Evolutionary conservation across 1,140 invertebrate species (phyloP), one percentile per base, ranked within the genome.

Genomic region (Lordiphosa mommai): DNA sequence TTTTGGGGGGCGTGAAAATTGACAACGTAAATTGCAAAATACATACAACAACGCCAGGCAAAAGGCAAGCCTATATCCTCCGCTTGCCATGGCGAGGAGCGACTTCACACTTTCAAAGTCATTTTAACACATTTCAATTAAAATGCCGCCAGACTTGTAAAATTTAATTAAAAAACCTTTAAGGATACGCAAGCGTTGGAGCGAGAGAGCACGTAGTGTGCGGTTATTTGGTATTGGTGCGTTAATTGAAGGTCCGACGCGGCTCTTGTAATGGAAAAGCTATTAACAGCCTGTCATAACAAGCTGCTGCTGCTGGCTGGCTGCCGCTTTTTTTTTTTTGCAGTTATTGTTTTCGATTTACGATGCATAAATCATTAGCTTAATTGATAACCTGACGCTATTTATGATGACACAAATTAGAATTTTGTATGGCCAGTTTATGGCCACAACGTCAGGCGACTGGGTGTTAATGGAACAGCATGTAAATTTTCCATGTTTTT

Each of bases 101-200:
- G 51, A 84, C 58, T 82, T 82, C 71, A 82, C 76, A 82, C 76
- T 84, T 82, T 82, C 77, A 84, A 82, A 82, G 77, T 77, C 68
- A 82, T 82, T 82, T 82, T 76, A 80, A 84, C 76, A 82, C 76
- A 82, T 82, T 82, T 82, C 76, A 82, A 82, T 82, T 82, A 82
- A 76, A 82, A 65, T 56, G 37, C 46, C n/a, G 36, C 36, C 53
- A 38, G 46, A 68, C 76, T 61, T 82, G 76, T 82, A 76, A 82
- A 82, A 82, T 82, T 82, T 84, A 82, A 82, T 82, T 82, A 82
- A 82, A 82, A 82, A 79, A 65, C 76, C 72, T 77, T 82, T 61
- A 84, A 82, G 77, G 77, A 84, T 84, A 41, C 46, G 29, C 56
- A 66, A 58, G 58, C 44, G 46, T 13, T 9, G 8, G 14, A 8